These are phyloP conservation scores for Pelecanoides urinatrix DNA, from an alignment of 2,113 vertebrate genomes.

Conservation along the genomic window DNA sequence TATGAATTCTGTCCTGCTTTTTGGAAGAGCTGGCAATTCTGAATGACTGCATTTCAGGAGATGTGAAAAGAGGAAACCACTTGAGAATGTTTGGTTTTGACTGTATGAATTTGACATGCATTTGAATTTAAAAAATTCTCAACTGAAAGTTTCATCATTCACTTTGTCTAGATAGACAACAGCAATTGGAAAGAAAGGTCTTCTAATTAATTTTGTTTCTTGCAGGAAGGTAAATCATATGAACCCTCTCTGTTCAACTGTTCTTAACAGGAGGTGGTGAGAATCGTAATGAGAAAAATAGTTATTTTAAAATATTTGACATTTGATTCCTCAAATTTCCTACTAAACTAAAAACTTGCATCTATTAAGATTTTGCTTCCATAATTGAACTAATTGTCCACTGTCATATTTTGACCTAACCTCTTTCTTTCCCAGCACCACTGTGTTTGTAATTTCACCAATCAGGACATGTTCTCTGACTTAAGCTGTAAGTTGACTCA, in stretches of 20 bases:
- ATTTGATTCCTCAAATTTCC: background rate
- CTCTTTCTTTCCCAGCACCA: background rate
- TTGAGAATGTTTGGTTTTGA: background rate
- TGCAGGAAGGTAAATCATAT: background rate
- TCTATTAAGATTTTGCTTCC: background rate
- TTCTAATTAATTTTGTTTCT: slow-evolving; percentile 7
- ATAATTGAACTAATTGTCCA: background rate
- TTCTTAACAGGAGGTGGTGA: background rate
- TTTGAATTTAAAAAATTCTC: background rate
- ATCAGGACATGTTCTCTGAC: background rate
- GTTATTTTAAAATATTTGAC: background rate
- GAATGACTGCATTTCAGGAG: background rate
- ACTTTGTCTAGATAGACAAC: background rate
- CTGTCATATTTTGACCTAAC: background rate
- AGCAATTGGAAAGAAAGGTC: slow-evolving; percentile 14
- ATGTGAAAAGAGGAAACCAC: background rate
- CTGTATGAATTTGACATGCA: background rate
- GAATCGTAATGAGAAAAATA: background rate
- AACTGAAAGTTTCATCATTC: background rate
- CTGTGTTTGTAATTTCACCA: background rate
- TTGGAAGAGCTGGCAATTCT: background rate
- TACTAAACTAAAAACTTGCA: background rate
- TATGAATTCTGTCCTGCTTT: background rate
- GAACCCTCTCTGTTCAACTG: background rate
- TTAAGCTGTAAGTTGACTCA: background rate